Percentiles rank a stretch among this genome's conserved stretches.
Evolutionary conservation across 23 tunicate species (phyloP).

Genomic region (Trididemnum miniatum): DNA sequence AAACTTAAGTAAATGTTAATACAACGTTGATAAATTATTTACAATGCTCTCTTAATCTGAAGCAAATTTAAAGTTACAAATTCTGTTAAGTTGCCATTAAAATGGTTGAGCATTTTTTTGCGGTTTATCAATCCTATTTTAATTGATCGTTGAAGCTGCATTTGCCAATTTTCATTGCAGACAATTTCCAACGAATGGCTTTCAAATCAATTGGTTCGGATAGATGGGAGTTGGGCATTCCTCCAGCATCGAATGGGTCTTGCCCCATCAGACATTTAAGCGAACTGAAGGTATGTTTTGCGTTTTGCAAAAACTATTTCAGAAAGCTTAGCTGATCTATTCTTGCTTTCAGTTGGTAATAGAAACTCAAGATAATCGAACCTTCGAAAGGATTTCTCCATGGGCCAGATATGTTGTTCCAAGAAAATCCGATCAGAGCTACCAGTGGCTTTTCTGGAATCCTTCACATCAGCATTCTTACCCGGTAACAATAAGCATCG

Average conservation of each 20-base stretch:
- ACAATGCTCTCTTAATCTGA: too few species aligned
- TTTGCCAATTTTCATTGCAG: too few species aligned
- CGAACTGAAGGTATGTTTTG: slow-evolving; percentile 48
- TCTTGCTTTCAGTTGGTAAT: slow-evolving; percentile 63
- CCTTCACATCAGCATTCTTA: slow-evolving; percentile 38
- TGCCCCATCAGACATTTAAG: slow-evolving; percentile 62
- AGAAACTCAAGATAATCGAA: slow-evolving; percentile 52
- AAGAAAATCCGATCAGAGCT: not conserved
- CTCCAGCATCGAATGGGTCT: slow-evolving; percentile 39
- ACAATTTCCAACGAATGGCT: slow-evolving; percentile 38
- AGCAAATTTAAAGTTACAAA: too few species aligned
- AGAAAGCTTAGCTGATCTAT: too few species aligned
- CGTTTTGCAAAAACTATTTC: too few species aligned
- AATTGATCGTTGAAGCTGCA: too few species aligned
- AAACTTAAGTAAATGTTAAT: too few species aligned
- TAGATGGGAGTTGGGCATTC: slow-evolving; percentile 53
- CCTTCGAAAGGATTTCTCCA: slow-evolving; percentile 73
- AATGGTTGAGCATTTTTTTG: too few species aligned
- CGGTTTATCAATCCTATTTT: too few species aligned
- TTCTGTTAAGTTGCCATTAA: too few species aligned
- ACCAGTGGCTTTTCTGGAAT: slow-evolving; percentile 79
- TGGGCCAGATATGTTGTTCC: slow-evolving; percentile 86
- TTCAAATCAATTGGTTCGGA: slow-evolving; percentile 25
- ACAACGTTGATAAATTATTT: too few species aligned
- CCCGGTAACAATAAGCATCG: not conserved